These are phyloP conservation scores for Plectropomus leopardus DNA, from an alignment of 2,113 vertebrate genomes.

Conservation along the genomic window DNA sequence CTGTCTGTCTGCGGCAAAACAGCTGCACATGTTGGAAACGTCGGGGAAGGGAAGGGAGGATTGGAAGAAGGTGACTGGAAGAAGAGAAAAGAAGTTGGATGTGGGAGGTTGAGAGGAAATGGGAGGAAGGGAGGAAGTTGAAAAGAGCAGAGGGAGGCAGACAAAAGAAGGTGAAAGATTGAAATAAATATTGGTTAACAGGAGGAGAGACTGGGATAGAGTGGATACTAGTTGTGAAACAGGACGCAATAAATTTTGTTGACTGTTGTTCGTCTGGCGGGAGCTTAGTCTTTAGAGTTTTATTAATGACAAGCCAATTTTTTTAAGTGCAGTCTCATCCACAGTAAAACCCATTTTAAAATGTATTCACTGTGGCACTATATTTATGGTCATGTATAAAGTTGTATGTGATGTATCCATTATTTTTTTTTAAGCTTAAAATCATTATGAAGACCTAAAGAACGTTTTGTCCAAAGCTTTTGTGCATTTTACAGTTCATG, in stretches of 20 bases:
- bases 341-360: slow-evolving; percentile 9
- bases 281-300: slow-evolving; percentile 13
- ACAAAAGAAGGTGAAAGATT: slow-evolving; percentile 51
- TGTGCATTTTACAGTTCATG: background rate
- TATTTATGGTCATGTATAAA: background rate
- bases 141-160: slow-evolving; percentile 44
- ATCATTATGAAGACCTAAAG: background rate
- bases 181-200: slow-evolving; percentile 65
- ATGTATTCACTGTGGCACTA: background rate
- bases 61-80: slow-evolving; percentile 39
- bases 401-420: background rate
- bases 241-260: slow-evolving; percentile 56
- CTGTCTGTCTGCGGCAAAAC: slow-evolving; percentile 56
- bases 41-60: slow-evolving; percentile 30
- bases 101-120: slow-evolving; percentile 46
- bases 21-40: slow-evolving; percentile 72
- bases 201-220: slow-evolving; percentile 28
- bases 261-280: slow-evolving; percentile 45
- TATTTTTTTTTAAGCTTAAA: background rate
- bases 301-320: slow-evolving; percentile 11
- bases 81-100: slow-evolving; percentile 53
- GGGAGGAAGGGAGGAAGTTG: slow-evolving; percentile 39
- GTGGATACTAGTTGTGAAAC: slow-evolving; percentile 43
- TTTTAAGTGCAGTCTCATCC: slow-evolving; percentile 14
- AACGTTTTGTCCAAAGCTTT: background rate